A percentile compares a stretch with the other conserved stretches of the same genome.
These are phyloP conservation scores for Drosophila sproati DNA, from an alignment of 1,140 invertebrate genomes.

Conservation along the genomic window DNA sequence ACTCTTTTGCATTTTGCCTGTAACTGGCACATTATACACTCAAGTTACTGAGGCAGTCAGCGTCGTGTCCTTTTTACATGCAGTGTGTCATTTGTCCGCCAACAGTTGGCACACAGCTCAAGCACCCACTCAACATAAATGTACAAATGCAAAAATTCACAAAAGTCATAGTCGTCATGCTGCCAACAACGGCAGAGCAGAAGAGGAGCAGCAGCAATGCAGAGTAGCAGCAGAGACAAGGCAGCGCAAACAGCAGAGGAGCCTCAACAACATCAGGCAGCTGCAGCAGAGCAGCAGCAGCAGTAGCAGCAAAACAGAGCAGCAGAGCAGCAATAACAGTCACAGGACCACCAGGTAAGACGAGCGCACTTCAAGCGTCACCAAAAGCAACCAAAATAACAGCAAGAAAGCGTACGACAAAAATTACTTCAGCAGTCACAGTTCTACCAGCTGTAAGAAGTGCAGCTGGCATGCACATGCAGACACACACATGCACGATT, in stretches of 20 bases:
- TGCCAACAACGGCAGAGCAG: neutral
- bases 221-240: too few species aligned
- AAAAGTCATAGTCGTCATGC: slow-evolving; percentile 57
- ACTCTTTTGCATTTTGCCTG: slow-evolving; percentile 33
- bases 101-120: slow-evolving; percentile 62
- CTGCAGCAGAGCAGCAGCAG: too few species aligned
- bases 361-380: slow-evolving; percentile 54
- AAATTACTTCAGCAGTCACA: slow-evolving; percentile 49
- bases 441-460: slow-evolving; percentile 23
- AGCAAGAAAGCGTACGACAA: slow-evolving; percentile 51
- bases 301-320: too few species aligned
- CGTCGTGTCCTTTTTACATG: slow-evolving; percentile 29
- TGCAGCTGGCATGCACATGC: slow-evolving; percentile 1
- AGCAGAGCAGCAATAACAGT: too few species aligned
- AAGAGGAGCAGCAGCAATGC: too few species aligned
- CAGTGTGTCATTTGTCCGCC: slow-evolving; percentile 50
- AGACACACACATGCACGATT: slow-evolving; percentile 11
- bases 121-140: slow-evolving; percentile 72
- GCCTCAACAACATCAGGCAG: too few species aligned
- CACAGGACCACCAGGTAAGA: slow-evolving; percentile 38
- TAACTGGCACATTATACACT: slow-evolving; percentile 57
- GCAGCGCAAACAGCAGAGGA: too few species aligned
- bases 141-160: slow-evolving; percentile 54
- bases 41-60: slow-evolving; percentile 29
- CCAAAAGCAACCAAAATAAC: slow-evolving; percentile 73